A percentile compares a stretch with the other conserved stretches of the same genome.
These are phyloP conservation scores for Ceratitis capitata DNA, from an alignment of 1,140 invertebrate species.

Conservation along the genomic window DNA sequence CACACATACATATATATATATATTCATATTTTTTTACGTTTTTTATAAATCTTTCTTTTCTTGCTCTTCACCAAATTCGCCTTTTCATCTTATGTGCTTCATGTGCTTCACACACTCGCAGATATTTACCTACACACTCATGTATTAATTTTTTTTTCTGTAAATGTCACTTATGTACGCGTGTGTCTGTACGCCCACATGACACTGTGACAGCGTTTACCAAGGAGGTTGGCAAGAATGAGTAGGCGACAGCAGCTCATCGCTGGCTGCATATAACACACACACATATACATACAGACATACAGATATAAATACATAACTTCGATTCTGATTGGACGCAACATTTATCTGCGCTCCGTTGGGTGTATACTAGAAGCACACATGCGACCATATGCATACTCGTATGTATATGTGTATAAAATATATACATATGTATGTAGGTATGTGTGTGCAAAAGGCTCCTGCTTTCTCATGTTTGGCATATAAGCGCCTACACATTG, in stretches of 20 bases:
- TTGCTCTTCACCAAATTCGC: background rate
- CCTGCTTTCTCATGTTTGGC: no score
- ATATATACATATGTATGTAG: background rate
- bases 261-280: background rate
- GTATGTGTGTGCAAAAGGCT: no score
- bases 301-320: no score
- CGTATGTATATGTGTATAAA: background rate
- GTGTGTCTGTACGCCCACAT: constrained; percentile 21
- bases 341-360: background rate
- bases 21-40: no score
- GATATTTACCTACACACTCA: no score
- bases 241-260: no score
- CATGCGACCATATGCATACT: background rate
- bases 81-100: background rate
- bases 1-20: no score
- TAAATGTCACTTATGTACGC: background rate
- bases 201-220: background rate
- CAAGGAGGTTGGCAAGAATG: background rate
- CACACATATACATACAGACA: no score
- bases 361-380: background rate
- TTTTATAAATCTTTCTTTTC: background rate
- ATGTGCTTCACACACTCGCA: background rate
- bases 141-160: background rate
- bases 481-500: constrained; percentile 17
- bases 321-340: constrained; percentile 36